Base-by-base conservation (phyloP, 2,888 invertebrate genomes). In the Scaeva pyrastri region DNA sequence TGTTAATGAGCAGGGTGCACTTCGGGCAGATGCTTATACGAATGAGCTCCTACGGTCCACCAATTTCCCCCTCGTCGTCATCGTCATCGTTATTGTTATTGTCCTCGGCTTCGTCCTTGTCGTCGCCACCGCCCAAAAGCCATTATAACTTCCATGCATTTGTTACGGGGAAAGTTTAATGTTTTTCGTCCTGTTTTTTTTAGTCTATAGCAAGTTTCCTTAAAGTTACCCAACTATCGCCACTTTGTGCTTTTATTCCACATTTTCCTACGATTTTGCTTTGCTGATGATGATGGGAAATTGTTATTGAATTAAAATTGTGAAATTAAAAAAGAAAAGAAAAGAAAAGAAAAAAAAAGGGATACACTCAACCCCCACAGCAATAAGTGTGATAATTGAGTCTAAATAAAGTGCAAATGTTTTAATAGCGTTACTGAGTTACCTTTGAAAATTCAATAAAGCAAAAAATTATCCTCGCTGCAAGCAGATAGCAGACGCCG, bases 401-500 rank as follows among this genome's bases (percentile, higher is more conserved):
- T 82, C 77, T 55, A 60, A 71, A 77, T 77, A 77, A 77, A 86
- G 82, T 82, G 82, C 43, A 81, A 85, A 77, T 81, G 62, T 76
- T 55, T 73, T 73, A 78, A 86, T 62, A 31, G 56, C 23, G 58
- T 77, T 81, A 86, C 71, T 66, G 70, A 56, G 43, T 74, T 64
- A 58, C 66, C 55, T 68, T 66, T 39, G 55, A 60, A 72, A 60
- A 45, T 79, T 62, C 16, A 55, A 48, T 55, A 71, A 74, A 68
- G 16, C 41, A 48, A 70, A 55, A 55, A 64, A 56, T 31, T 45
- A 19, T n/a, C 39, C 23, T 48, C 39, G 48, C 56, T 64, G 48
- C 71, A 72, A 21, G 16, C 19, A 19, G 31, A 43, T 21, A 23
- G n/a, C 31, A 31, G 31, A 31, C 31, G 6, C 8, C 31, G 26